Evolutionary conservation across 64 coral and sea anemone species (phyloP), one percentile per base, ranked within the genome.

Genomic region (Pocillopora verrucosa): DNA sequence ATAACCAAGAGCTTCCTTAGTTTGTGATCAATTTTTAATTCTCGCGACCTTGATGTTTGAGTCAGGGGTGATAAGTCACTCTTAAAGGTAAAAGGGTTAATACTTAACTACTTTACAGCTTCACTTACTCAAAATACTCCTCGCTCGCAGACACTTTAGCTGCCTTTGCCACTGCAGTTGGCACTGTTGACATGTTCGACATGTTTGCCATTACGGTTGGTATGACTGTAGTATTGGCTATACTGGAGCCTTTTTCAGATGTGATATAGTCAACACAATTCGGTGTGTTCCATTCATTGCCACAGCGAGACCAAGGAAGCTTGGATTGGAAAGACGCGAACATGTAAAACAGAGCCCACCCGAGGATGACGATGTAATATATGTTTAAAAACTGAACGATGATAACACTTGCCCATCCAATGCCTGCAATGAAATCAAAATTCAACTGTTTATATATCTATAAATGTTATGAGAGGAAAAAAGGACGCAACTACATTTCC

Each of bases 361-460:
- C 94, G 77, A 95, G 86, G 65, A 95, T 95, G 14, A 95, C 94
- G 45, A 92, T 95, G 41, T 95, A 95, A 89, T 95, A 95, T 22
- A 95, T 95, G 61, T 95, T 92, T n/a, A 95, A 61, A 59, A 88
- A 95, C 65, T 95, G 94, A 16, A 95, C 86, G 83, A 95, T 92
- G 34, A 95, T 86, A 30, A 89, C 79, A 92, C 94, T 92, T 26
- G 94, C 94, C 88, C 76, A 91, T 13, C 94, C 94, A 77, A 95
- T 95, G 35, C 94, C 94, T 95, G 56, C 56, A 60, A 63, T 78
- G 72, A 34, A 13, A 70, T 35, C 76, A 82, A 20, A 56, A 57
- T 70, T 11, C 25, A 20, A 63, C 2, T 62, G 2, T 45, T n/a
- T n/a, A n/a, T n/a, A n/a, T n/a, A n/a, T n/a, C n/a, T n/a, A n/a